Evolutionary conservation across 2,888 invertebrate species (phyloP).

Genomic region (Drosophila mayaguana): DNA sequence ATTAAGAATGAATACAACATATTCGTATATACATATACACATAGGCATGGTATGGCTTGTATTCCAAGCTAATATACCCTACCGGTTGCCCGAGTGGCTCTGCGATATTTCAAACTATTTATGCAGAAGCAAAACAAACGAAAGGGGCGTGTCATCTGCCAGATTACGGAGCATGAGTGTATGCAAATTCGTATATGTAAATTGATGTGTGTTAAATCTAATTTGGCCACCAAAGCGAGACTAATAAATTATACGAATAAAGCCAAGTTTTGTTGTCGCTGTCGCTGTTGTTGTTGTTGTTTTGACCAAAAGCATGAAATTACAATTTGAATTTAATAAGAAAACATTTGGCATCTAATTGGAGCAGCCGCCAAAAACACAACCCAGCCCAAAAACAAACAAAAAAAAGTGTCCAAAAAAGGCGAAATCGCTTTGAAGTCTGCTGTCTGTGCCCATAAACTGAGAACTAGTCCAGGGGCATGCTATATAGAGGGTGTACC

Average conservation of each 20-base stretch:
- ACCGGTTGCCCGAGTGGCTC: not conserved
- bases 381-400: conserved; percentile 12
- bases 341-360: conserved; percentile 69
- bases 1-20: not conserved
- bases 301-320: conserved; percentile 64
- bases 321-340: conserved; percentile 64
- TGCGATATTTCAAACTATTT: conserved; percentile 24
- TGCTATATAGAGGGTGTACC: not conserved
- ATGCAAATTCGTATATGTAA: conserved; percentile 26
- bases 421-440: conserved; percentile 69
- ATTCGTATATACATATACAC: not conserved
- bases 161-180: not conserved
- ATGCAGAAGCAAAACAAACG: conserved; percentile 14
- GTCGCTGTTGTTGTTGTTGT: conserved; percentile 7
- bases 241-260: conserved; percentile 52
- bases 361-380: conserved; percentile 58
- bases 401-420: conserved; percentile 39
- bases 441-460: conserved; percentile 45
- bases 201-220: conserved; percentile 27
- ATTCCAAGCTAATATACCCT: conserved; percentile 1
- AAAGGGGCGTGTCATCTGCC: conserved; percentile 9
- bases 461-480: conserved; percentile 48
- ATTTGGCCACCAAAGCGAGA: conserved; percentile 34
- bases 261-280: conserved; percentile 29
- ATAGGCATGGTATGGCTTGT: no score